Evolutionary conservation across 2,888 invertebrate species (phyloP), one percentile per base, ranked within the genome.

Genomic region (Nomada fucata): DNA sequence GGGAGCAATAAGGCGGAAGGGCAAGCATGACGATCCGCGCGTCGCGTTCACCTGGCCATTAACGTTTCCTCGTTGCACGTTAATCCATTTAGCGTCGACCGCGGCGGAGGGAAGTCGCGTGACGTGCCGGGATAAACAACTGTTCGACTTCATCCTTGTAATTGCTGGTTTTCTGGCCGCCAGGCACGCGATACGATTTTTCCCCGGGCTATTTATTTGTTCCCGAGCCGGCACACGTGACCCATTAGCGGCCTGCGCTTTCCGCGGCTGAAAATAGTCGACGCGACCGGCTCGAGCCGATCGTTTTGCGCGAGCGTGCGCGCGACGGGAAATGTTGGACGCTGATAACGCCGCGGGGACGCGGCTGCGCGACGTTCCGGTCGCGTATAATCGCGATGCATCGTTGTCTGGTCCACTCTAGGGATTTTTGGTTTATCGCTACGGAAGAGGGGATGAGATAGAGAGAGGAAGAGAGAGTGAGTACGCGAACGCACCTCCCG

Each of bases 251-350:
- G 55, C 64, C 72, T 68, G 55, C 55, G 60, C 44, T 76, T 79
- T 72, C 76, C 83, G 36, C 69, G 70, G 76, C 77, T 84, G 84
- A 87, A 90, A 89, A 89, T 89, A 88, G 82, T 83, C 80, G 79
- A 61, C 60, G 63, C 65, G 2, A 47, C 60, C 60, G 23, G 20
- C 29, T 73, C 44, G 52, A 11, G 23, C 67, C 36, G 52, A 11
- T 20, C 47, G 44, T 47, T 57, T 65, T 23, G 0, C 23, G 23
- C 23, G 23, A 0, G 23, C 23, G 23, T 1, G 23, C 23, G 23
- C 23, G 55, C 26, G 77, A n/a, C n/a, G n/a, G n/a, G 79, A 86
- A 84, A 82, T 74, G 76, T 84, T 78, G 85, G 79, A 70, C 69
- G 81, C 67, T 69, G 84, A 86, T 87, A 86, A 85, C 82, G 76